A percentile compares a stretch with the other conserved stretches of the same genome.
Conservation (phyloP, 2,113 vertebrate genomes). For the Leptocoma aspasia region DNA sequence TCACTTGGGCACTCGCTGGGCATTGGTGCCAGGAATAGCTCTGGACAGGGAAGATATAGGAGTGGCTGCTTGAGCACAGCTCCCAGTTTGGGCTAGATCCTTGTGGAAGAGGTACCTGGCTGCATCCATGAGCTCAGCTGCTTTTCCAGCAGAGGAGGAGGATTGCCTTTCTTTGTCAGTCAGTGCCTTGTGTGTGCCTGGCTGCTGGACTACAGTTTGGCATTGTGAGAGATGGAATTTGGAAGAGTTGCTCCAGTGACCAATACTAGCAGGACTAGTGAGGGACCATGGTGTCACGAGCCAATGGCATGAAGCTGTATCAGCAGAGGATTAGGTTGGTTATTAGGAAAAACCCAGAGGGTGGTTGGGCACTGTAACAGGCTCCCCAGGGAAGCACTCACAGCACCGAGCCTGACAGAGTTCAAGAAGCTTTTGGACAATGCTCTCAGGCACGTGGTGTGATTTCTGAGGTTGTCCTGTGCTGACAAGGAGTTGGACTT, state of each 20-base stretch:
- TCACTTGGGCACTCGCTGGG: constrained; percentile 10
- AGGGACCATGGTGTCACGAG: not conserved
- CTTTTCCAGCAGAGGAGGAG: fast-evolving
- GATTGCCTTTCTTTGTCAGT: not conserved
- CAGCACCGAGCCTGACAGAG: not conserved
- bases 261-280: not conserved
- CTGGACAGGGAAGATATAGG: not conserved
- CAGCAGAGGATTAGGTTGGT: not conserved
- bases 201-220: not conserved
- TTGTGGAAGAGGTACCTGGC: not conserved
- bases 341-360: not conserved
- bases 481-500: not conserved
- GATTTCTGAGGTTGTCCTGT: not conserved
- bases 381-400: not conserved
- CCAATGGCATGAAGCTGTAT: not conserved
- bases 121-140: not conserved
- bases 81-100: not conserved
- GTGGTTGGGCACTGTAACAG: not conserved
- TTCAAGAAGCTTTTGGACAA: not conserved
- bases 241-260: not conserved
- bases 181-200: not conserved
- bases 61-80: not conserved
- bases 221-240: not conserved
- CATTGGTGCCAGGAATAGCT: constrained; percentile 56
- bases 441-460: not conserved